Percentiles rank a stretch among this genome's conserved stretches.
phyloP scores from a whole-genome alignment of 2,888 invertebrate genomes.

The Drosophila meridiana region DNA sequence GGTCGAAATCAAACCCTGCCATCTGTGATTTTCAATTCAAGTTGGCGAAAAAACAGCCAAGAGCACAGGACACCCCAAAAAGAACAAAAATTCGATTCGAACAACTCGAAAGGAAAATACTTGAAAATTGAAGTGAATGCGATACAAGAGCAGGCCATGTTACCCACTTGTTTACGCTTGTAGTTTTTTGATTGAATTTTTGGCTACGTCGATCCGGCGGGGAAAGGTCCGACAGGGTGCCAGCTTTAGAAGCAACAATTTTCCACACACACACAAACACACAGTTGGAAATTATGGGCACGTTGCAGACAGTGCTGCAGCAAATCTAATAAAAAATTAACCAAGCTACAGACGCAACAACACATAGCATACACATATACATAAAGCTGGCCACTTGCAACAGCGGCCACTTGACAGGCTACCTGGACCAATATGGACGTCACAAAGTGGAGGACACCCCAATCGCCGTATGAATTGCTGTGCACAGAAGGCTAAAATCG shows the following conservation, averaged over 20 bases:
- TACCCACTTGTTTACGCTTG: slow-evolving; percentile 73
- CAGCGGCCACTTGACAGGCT: slow-evolving; percentile 6
- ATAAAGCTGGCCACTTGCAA: slow-evolving; percentile 44
- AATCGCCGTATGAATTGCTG: slow-evolving; percentile 42
- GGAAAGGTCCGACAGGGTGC: background rate
- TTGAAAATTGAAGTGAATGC: slow-evolving; percentile 58
- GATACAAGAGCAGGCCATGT: slow-evolving; percentile 59
- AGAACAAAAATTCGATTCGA: slow-evolving; percentile 25
- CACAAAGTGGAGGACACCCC: slow-evolving; percentile 41
- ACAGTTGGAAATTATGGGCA: slow-evolving; percentile 51
- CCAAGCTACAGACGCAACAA: slow-evolving; percentile 28
- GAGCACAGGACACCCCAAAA: slow-evolving; percentile 29
- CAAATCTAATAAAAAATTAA: slow-evolving; percentile 68
- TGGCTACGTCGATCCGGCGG: slow-evolving; percentile 1
- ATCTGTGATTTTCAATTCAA: slow-evolving; percentile 66
- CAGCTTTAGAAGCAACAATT: slow-evolving; percentile 58
- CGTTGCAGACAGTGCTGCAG: slow-evolving; percentile 55
- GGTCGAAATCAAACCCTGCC: slow-evolving; percentile 34
- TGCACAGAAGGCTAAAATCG: slow-evolving; percentile 65
- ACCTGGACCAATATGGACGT: slow-evolving; percentile 23
- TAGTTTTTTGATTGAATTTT: slow-evolving; percentile 73
- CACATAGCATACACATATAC: background rate
- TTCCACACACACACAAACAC: slow-evolving; percentile 47
- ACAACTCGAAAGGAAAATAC: slow-evolving; percentile 55
- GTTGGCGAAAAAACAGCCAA: slow-evolving; percentile 34